These are phyloP conservation scores for Tiliqua scincoides DNA, from an alignment of 2,113 vertebrate species.

Conservation along the genomic window DNA sequence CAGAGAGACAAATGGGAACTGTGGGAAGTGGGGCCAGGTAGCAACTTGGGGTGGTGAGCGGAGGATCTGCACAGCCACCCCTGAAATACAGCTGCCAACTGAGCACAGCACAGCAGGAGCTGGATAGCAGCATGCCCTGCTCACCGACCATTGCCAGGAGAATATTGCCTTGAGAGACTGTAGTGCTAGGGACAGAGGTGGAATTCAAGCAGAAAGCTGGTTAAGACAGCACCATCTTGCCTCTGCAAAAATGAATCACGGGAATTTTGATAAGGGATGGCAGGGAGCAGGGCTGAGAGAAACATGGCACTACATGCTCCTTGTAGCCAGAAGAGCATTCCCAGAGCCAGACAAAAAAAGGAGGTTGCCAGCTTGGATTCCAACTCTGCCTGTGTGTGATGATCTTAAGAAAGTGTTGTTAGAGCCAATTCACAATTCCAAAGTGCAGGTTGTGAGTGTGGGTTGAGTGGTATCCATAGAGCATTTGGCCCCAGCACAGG, in stretches of 20 bases:
- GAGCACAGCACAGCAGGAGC: background rate
- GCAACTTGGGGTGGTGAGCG: constrained; percentile 36
- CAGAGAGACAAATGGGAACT: background rate
- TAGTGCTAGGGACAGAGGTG: background rate
- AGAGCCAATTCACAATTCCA: background rate
- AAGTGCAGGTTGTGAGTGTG: background rate
- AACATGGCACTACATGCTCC: background rate
- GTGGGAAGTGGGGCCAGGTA: background rate
- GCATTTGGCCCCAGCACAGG: background rate
- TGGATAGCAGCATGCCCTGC: background rate
- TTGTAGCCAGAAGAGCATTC: background rate
- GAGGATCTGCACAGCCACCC: background rate
- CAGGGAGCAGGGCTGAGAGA: background rate
- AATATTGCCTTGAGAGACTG: background rate
- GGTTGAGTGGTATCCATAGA: background rate
- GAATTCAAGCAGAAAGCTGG: background rate
- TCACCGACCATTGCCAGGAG: background rate
- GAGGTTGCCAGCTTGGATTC: too few species aligned
- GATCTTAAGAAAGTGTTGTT: background rate
- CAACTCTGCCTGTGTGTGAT: background rate
- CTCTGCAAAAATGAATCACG: background rate
- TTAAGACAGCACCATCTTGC: background rate
- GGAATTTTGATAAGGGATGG: background rate
- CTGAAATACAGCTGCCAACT: background rate
- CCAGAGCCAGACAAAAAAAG: background rate